Evolutionary conservation across 2,113 vertebrate species (phyloP).

Genomic region (Odocoileus virginianus): DNA sequence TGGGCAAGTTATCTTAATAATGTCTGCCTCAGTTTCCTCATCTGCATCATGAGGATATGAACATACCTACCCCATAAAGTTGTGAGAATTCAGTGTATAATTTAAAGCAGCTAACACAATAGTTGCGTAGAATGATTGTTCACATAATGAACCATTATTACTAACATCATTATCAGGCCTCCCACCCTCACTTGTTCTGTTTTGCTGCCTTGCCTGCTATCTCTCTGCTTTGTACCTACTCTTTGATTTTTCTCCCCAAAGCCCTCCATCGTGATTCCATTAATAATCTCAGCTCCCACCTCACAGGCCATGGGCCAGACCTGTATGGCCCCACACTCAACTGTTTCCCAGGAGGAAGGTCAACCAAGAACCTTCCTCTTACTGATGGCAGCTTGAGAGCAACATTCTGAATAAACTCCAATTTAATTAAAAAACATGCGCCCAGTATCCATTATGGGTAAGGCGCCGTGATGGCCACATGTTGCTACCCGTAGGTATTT

Average conservation of each 20-base stretch:
- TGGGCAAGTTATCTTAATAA: not conserved
- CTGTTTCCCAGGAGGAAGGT: not conserved
- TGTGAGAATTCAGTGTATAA: not conserved
- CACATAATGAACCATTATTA: no score
- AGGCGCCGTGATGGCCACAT: rapidly evolving
- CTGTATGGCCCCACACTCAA: rapidly evolving
- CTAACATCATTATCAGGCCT: no score
- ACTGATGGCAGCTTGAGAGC: not conserved
- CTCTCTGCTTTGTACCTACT: not conserved
- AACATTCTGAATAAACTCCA: not conserved
- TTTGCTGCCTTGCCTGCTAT: not conserved
- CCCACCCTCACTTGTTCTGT: rapidly evolving
- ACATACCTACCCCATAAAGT: not conserved
- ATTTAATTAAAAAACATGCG: not conserved
- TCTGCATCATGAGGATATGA: not conserved
- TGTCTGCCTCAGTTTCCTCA: not conserved
- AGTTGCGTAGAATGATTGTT: not conserved
- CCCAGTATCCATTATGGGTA: rapidly evolving
- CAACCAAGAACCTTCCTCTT: not conserved
- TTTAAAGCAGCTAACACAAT: no score
- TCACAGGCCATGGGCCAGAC: not conserved
- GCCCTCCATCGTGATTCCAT: not conserved
- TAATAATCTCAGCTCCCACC: not conserved
- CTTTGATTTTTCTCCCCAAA: not conserved
- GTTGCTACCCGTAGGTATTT: rapidly evolving